Evolutionary conservation across 2,113 vertebrate species (phyloP).

Genomic region (Podarcis muralis): DNA sequence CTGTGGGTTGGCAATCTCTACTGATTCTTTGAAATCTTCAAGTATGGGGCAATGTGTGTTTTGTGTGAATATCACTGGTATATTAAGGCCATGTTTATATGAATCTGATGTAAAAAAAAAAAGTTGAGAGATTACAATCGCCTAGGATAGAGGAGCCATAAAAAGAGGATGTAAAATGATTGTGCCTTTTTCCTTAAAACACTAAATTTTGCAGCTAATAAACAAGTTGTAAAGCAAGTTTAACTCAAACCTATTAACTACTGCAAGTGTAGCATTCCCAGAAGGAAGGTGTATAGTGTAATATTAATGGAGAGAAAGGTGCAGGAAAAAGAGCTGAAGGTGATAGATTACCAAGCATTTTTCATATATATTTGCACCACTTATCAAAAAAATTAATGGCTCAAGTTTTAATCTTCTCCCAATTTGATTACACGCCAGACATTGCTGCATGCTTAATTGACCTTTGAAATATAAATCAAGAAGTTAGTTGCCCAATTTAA

Average conservation of each 20-base stretch:
- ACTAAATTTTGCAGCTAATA: background rate
- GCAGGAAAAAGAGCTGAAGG: conserved; percentile 33
- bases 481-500: conserved; percentile 37
- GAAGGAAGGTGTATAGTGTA: background rate
- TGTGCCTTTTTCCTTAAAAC: background rate
- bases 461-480: conserved; percentile 64
- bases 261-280: background rate
- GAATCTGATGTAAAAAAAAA: background rate
- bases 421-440: conserved; percentile 59
- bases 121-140: background rate
- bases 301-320: conserved; percentile 1
- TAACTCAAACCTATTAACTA: background rate
- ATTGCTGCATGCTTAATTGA: conserved; percentile 60
- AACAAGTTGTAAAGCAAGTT: background rate
- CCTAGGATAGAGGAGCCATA: background rate
- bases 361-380: conserved; percentile 50
- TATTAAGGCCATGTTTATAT: background rate
- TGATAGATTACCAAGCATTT: conserved; percentile 47
- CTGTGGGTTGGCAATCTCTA: background rate
- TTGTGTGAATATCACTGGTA: background rate
- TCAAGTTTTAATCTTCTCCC: conserved; percentile 64
- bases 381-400: conserved; percentile 58
- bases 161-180: background rate
- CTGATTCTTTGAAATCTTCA: background rate
- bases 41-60: background rate